Evolutionary conservation across 2,888 invertebrate species (phyloP), one percentile per base, ranked within the genome.

Genomic region (Drosophila histrio): DNA sequence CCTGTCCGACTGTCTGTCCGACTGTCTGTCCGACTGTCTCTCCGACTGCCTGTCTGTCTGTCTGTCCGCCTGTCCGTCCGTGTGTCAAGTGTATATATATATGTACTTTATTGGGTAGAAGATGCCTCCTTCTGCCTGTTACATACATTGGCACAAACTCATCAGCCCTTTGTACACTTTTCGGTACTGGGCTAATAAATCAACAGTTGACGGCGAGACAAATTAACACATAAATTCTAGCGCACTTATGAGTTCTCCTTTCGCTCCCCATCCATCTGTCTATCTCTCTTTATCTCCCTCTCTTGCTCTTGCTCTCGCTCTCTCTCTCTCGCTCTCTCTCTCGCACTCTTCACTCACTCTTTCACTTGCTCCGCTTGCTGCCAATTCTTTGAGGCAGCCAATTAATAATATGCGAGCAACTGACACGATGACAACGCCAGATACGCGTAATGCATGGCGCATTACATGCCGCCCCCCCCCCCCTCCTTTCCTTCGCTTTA

Each of bases 221-320:
- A 83, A 83, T 83, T 83, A 83, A 87, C 88, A 87, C 83, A 83
- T 83, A 83, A 83, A 87, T 83, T 83, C 83, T 87, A 87, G 85
- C 58, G 53, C 57, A 72, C 53, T 78, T 67, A 71, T 67, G 66
- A 54, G 34, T 38, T 46, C 13, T 13, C 13, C 3, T 2, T 26
- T 5, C 2, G 1, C 17, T 28, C n/a, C n/a, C n/a, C n/a, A n/a
- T n/a, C n/a, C n/a, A n/a, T 15, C 43, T 43, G 3, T 13, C 8
- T 17, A 8, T 2, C 21, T 34, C 1, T 3, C 39, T 7, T 8
- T 24, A 9, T 22, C n/a, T 3, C 15, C 19, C 2, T 9, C 21
- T 3, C 15, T 9, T 34, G 15, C 4, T 28, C 21, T 38, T 24
- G 4, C n/a, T 22, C 15, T 4, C 3, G n/a, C 11, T 15, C 21